Percentiles rank a stretch among this genome's conserved stretches.
phyloP scores from a whole-genome alignment of 1,140 invertebrate genomes.

The Semibalanus balanoides region DNA sequence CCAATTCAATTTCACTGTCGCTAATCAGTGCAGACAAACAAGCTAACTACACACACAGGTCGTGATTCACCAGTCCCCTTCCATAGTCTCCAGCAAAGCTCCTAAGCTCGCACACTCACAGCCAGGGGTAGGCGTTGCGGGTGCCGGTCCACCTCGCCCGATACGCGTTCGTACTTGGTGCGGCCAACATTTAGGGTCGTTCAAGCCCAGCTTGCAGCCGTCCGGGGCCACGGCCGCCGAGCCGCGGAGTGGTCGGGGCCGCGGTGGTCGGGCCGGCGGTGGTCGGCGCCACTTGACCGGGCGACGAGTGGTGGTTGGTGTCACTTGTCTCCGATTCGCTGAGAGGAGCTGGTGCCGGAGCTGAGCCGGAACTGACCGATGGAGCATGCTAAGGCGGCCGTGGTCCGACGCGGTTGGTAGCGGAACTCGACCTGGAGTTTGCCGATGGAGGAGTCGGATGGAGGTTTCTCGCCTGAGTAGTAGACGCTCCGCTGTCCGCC shows the following conservation, averaged over 20 bases:
- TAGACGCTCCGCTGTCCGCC: neutral
- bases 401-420: neutral
- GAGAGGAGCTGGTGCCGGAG: neutral
- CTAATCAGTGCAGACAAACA: no score
- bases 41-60: no score
- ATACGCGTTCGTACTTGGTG: neutral
- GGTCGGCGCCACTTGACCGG: no score
- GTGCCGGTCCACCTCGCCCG: neutral
- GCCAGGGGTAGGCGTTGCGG: conserved; percentile 20
- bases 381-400: neutral
- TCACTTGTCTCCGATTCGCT: neutral
- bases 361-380: neutral
- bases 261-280: no score
- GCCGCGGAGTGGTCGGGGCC: no score
- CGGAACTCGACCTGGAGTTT: neutral
- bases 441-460: no score
- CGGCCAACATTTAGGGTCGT: conserved; percentile 12
- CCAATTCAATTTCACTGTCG: no score
- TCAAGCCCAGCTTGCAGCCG: neutral
- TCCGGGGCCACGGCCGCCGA: neutral
- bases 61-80: no score
- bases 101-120: no score
- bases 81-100: no score
- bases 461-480: neutral
- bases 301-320: neutral